Conservation (phyloP, 2,888 invertebrate genomes). For the Drosophila robusta region DNA sequence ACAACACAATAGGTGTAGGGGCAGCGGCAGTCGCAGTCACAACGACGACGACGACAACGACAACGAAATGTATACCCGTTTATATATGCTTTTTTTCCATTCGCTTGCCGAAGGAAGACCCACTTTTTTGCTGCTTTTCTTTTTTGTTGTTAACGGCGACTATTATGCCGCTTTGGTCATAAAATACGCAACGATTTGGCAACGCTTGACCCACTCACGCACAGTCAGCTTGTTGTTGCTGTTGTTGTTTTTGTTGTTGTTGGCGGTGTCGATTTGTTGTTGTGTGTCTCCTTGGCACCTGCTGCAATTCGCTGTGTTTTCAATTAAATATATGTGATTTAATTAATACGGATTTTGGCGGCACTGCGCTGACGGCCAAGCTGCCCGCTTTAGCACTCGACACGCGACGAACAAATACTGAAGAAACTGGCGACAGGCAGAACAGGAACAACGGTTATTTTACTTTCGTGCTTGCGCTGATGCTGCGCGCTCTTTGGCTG, state of each 20-base stretch:
- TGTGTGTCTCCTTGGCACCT: conserved; percentile 47
- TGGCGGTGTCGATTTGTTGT: conserved; percentile 25
- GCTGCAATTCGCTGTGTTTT: conserved; percentile 49
- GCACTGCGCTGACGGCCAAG: conserved; percentile 38
- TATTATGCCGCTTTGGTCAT: conserved; percentile 43
- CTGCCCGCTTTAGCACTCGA: conserved; percentile 68
- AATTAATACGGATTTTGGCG: conserved; percentile 70
- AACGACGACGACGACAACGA: conserved; percentile 34
- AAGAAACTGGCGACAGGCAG: conserved; percentile 59
- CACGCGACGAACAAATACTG: conserved; percentile 81
- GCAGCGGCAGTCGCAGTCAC: conserved; percentile 9
- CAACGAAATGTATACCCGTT: conserved; percentile 67
- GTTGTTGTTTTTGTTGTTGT: conserved; percentile 1
- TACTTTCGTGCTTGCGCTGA: conserved; percentile 22
- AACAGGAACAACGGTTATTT: conserved; percentile 47
- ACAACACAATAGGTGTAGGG: conserved; percentile 46
- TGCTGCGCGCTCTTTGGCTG: conserved; percentile 68
- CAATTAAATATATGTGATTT: conserved; percentile 63
- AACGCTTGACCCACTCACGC: conserved; percentile 55
- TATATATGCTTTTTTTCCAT: conserved; percentile 13
- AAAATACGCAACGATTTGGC: conserved; percentile 33
- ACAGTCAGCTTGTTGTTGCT: conserved; percentile 3
- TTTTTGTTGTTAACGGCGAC: conserved; percentile 16
- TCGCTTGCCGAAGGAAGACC: conserved; percentile 51
- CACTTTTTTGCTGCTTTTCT: conserved; percentile 58